phyloP scores from a whole-genome alignment of 2,113 vertebrate species.

The Oreochromis aureus region DNA sequence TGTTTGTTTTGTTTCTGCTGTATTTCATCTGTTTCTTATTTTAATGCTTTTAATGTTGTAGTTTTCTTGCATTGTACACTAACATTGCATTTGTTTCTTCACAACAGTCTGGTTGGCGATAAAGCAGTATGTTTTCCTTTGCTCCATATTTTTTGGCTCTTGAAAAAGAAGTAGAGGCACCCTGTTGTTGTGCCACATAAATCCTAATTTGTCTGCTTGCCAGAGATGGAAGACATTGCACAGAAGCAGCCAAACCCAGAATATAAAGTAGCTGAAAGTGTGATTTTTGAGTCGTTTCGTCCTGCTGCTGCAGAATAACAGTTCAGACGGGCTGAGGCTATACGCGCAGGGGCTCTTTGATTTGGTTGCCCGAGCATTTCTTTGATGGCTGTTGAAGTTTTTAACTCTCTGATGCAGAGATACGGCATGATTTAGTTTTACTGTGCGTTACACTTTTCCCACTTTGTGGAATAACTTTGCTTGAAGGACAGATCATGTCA shows the following conservation, averaged over 20 bases:
- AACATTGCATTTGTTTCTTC: not conserved
- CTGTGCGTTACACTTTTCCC: not conserved
- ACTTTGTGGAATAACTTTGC: not conserved
- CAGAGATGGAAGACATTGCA: constrained; percentile 13
- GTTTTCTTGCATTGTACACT: not conserved
- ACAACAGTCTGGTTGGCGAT: not conserved
- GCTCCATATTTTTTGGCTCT: not conserved
- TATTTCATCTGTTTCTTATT: not conserved
- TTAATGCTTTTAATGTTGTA: not conserved
- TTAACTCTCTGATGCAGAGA: not conserved
- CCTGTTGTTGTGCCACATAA: constrained; percentile 21
- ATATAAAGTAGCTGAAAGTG: constrained; percentile 38
- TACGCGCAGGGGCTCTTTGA: not conserved
- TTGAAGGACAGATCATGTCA: not conserved
- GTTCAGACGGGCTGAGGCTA: not conserved
- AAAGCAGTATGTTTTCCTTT: not conserved
- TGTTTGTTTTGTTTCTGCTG: too few species aligned
- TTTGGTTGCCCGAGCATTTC: not conserved
- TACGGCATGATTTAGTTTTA: not conserved
- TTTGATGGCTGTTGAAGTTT: constrained; percentile 32
- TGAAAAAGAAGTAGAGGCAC: not conserved
- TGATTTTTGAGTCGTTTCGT: constrained; percentile 6
- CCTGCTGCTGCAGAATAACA: constrained; percentile 7
- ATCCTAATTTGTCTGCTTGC: constrained; percentile 15
- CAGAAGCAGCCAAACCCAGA: constrained; percentile 20